Percentiles rank a stretch among this genome's conserved stretches.
phyloP scores from a whole-genome alignment of 1,140 invertebrate genomes.

The Pararge aegeria region DNA sequence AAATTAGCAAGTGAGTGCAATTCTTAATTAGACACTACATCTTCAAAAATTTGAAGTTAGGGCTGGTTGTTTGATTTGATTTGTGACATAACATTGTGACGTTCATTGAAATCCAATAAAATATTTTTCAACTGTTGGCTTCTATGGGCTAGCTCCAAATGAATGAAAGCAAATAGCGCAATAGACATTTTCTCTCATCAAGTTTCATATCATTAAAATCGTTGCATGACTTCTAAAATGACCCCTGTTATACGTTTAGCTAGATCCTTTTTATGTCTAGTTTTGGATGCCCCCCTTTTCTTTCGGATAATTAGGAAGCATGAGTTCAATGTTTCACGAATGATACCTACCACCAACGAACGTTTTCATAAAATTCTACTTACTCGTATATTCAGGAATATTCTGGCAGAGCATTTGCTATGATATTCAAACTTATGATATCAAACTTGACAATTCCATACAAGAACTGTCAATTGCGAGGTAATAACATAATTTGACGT shows the following conservation, averaged over 20 bases:
- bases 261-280: slow-evolving; percentile 17
- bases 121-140: slow-evolving; percentile 14
- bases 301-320: slow-evolving; percentile 16
- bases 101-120: background rate
- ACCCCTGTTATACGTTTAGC: slow-evolving; percentile 15
- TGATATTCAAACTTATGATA: too few relatives aligned
- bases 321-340: slow-evolving; percentile 11
- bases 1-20: too few relatives aligned
- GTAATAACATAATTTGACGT: too few relatives aligned
- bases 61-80: slow-evolving; percentile 7
- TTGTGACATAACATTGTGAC: background rate
- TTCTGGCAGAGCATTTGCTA: too few relatives aligned
- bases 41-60: too few relatives aligned
- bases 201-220: slow-evolving; percentile 22
- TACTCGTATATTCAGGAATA: too few relatives aligned
- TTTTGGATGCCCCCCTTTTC: slow-evolving; percentile 14
- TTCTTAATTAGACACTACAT: too few relatives aligned
- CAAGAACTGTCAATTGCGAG: too few relatives aligned
- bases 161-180: background rate
- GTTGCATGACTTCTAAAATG: slow-evolving; percentile 23
- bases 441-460: too few relatives aligned
- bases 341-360: slow-evolving; percentile 24
- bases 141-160: slow-evolving; percentile 21
- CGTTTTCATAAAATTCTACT: background rate
- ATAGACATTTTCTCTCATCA: slow-evolving; percentile 2